These are phyloP conservation scores for Byasa hedistus DNA, from an alignment of 2,888 invertebrate genomes.

Conservation along the genomic window DNA sequence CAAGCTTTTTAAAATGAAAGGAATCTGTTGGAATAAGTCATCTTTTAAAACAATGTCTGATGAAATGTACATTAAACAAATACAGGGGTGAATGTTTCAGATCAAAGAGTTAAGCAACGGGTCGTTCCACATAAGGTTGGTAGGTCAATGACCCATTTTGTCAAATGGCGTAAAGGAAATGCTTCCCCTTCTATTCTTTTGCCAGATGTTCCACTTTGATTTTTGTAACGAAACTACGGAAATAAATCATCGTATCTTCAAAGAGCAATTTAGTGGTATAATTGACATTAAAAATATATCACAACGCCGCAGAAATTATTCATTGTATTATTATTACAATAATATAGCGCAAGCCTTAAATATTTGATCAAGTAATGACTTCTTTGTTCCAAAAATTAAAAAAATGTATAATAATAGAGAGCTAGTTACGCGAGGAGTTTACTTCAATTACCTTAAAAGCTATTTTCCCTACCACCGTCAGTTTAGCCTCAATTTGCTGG, in stretches of 20 bases:
- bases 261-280: not conserved
- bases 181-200: constrained; percentile 36
- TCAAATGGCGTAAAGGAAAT: constrained; percentile 50
- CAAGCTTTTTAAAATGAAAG: not conserved
- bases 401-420: no score
- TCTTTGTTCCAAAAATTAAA: no score
- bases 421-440: not conserved
- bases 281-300: no score
- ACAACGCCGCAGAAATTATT: no score
- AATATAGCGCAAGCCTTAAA: no score
- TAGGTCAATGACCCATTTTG: constrained; percentile 38
- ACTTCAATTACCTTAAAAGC: constrained; percentile 6
- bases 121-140: constrained; percentile 34
- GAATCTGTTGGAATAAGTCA: not conserved
- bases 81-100: constrained; percentile 11
- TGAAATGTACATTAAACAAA: not conserved
- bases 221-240: constrained; percentile 25
- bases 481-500: not conserved
- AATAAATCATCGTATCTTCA: not conserved
- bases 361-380: no score
- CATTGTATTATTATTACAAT: no score
- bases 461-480: not conserved
- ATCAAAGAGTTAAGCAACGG: constrained; percentile 15
- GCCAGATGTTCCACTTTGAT: constrained; percentile 52
- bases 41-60: not conserved